Evolutionary conservation across 1,140 invertebrate species (phyloP).

Genomic region (Eriocheir sinensis): DNA sequence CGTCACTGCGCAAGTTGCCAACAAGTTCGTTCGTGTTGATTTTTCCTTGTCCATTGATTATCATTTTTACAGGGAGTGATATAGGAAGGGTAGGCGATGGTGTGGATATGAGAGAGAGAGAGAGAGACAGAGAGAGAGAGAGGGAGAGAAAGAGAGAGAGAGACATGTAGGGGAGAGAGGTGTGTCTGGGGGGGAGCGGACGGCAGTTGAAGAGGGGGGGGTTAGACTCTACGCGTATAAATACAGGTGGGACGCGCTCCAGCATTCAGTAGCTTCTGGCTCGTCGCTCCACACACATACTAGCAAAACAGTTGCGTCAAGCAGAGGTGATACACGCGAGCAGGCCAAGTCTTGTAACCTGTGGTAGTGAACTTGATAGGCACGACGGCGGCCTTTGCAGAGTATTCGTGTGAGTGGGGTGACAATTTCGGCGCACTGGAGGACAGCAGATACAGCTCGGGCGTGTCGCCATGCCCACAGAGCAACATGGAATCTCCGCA

Average conservation of each 20-base stretch:
- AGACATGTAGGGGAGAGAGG: background rate
- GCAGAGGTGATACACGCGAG: background rate
- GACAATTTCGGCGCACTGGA: constrained; percentile 76
- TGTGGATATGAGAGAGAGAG: too few relatives aligned
- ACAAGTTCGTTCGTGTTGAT: background rate
- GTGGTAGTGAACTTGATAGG: constrained; percentile 63
- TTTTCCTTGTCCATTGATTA: background rate
- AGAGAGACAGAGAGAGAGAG: too few relatives aligned
- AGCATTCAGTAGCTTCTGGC: background rate
- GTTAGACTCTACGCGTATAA: background rate
- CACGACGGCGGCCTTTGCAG: constrained; percentile 71
- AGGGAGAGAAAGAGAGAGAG: background rate
- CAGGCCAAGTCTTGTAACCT: constrained; percentile 25
- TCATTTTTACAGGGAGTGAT: background rate
- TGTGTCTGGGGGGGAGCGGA: too few relatives aligned
- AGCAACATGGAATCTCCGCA: constrained; percentile 80
- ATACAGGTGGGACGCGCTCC: background rate
- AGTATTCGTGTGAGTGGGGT: constrained; percentile 75
- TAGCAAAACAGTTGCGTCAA: too few relatives aligned
- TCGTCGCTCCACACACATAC: background rate
- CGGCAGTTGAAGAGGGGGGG: background rate
- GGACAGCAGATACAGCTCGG: constrained; percentile 75
- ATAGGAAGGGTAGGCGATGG: background rate
- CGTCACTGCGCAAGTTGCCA: background rate
- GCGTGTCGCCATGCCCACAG: constrained; percentile 79